Percentiles rank a stretch among this genome's conserved stretches.
These are phyloP conservation scores for Mohoua ochrocephala DNA, from an alignment of 2,113 vertebrate species.

Conservation along the genomic window DNA sequence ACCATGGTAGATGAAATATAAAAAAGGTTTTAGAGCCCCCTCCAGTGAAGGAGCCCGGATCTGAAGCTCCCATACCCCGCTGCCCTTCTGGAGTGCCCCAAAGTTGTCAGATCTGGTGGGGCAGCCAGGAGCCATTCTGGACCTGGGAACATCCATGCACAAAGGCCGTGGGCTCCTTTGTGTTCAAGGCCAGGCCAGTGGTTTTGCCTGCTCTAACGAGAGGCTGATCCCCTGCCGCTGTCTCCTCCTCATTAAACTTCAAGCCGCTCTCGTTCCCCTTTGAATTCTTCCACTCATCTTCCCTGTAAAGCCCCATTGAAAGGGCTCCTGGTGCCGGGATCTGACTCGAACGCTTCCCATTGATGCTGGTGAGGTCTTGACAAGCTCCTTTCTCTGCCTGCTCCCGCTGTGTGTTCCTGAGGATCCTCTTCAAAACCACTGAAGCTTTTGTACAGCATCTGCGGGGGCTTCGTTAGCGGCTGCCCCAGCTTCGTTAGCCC, in stretches of 20 bases:
- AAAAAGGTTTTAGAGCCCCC: not conserved
- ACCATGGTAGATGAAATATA: not conserved
- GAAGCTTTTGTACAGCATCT: not conserved
- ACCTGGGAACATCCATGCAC: not conserved
- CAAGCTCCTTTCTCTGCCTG: conserved; percentile 32
- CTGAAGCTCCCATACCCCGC: accelerated
- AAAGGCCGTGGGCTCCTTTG: conserved; percentile 12
- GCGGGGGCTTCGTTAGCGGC: not conserved
- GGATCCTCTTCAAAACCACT: not conserved
- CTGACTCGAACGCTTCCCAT: not conserved
- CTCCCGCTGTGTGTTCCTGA: not conserved
- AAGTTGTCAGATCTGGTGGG: not conserved
- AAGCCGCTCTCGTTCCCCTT: not conserved
- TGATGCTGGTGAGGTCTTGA: conserved; percentile 17
- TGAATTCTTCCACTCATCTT: conserved; percentile 29
- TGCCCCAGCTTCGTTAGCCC: not conserved
- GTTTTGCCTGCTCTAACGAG: not conserved
- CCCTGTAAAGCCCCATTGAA: conserved; percentile 7
- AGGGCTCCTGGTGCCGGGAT: not conserved
- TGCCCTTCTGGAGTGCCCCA: not conserved
- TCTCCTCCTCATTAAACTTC: conserved; percentile 54
- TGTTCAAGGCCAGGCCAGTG: not conserved
- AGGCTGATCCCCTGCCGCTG: not conserved
- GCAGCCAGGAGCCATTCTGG: accelerated
- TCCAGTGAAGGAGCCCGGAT: not conserved